Evolutionary conservation across 1,140 invertebrate genomes (phyloP).

Genomic region (Drosophila nigromelanica): DNA sequence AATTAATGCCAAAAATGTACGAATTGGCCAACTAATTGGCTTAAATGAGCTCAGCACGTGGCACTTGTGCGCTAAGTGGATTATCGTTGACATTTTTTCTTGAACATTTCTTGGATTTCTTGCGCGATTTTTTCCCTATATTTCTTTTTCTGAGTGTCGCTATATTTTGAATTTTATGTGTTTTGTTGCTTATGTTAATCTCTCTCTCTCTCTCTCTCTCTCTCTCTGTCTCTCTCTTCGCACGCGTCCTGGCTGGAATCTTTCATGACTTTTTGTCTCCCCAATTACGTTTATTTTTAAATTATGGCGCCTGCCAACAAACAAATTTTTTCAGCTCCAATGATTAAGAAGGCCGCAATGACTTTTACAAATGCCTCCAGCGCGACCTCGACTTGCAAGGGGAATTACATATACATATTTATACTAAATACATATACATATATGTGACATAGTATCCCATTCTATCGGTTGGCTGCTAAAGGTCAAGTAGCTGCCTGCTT

Average conservation of each 20-base stretch:
- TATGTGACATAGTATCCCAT: slow-evolving; percentile 1
- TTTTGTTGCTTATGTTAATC: slow-evolving; percentile 14
- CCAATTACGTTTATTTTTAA: slow-evolving; percentile 19
- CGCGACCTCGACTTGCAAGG: slow-evolving; percentile 8
- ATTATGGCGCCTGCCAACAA: slow-evolving; percentile 27
- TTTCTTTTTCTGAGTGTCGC: slow-evolving; percentile 2
- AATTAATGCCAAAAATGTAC: slow-evolving; percentile 20
- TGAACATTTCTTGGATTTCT: neutral
- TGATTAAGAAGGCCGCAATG: slow-evolving; percentile 37
- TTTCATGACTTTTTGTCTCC: neutral
- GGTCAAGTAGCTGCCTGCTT: slow-evolving; percentile 28
- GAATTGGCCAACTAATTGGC: slow-evolving; percentile 35
- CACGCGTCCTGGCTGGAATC: no score
- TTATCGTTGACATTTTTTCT: slow-evolving; percentile 14
- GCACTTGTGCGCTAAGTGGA: slow-evolving; percentile 25
- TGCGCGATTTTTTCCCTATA: neutral
- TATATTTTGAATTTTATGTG: slow-evolving; percentile 20
- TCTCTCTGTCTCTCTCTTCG: no score
- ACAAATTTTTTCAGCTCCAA: slow-evolving; percentile 13
- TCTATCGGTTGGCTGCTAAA: neutral
- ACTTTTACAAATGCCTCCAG: slow-evolving; percentile 32
- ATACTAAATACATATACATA: neutral
- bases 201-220: neutral
- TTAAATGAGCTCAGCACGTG: slow-evolving; percentile 32
- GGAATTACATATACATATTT: slow-evolving; percentile 1